Percentiles rank a stretch among this genome's conserved stretches.
phyloP scores from a whole-genome alignment of 2,113 vertebrate genomes.

The Serinus canaria region DNA sequence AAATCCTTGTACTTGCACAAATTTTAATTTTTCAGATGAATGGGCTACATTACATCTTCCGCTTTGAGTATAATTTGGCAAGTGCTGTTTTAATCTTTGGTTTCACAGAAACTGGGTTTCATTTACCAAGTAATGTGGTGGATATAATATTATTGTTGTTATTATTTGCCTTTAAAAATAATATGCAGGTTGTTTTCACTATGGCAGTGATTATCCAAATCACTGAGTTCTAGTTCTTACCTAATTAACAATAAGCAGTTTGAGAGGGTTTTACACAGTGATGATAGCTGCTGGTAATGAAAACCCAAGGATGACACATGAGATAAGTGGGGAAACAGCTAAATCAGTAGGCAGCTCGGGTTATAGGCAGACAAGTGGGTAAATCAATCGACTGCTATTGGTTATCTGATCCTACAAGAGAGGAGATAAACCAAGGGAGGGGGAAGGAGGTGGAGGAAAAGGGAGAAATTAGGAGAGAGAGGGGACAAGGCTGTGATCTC shows the following conservation, averaged over 20 bases:
- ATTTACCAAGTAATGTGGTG: conserved; percentile 28
- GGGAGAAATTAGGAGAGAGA: not conserved
- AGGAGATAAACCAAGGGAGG: not conserved
- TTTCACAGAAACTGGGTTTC: conserved; percentile 54
- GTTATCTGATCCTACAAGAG: not conserved
- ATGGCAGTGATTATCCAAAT: not conserved
- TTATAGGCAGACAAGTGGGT: not conserved
- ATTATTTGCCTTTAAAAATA: conserved; percentile 62
- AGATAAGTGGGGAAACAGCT: not conserved
- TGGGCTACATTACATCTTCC: conserved; percentile 59
- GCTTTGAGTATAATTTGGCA: conserved; percentile 69
- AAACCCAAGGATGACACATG: not conserved
- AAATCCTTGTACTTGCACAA: conserved; percentile 59
- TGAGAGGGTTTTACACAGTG: not conserved
- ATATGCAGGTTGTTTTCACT: conserved; percentile 45
- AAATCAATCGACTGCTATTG: not conserved
- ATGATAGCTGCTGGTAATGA: not conserved
- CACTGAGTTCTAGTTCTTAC: conserved; percentile 20
- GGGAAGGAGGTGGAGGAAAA: not conserved
- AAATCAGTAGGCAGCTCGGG: not conserved
- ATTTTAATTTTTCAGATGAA: conserved; percentile 73
- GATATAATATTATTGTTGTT: conserved; percentile 47
- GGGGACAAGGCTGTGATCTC: not conserved
- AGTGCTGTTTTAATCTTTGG: conserved; percentile 54
- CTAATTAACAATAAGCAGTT: conserved; percentile 45